A percentile compares a stretch with the other conserved stretches of the same genome.
Evolutionary conservation across 2,797 vertebrate species (phyloP).

Genomic region (Spizella passerina): DNA sequence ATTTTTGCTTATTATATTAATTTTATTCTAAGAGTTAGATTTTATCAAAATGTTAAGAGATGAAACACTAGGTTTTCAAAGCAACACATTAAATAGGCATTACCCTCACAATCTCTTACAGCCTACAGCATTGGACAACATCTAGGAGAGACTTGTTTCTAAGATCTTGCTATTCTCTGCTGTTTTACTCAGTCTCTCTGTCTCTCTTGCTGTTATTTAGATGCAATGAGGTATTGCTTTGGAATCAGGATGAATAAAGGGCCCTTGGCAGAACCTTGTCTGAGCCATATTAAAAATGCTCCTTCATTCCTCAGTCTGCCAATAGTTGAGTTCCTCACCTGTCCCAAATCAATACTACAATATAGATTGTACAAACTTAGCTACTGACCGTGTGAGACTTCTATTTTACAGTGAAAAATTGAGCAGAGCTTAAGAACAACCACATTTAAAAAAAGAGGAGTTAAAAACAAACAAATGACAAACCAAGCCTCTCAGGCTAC

Average conservation of each 20-base stretch:
- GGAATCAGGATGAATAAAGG: background rate
- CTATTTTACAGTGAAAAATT: background rate
- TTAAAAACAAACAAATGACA: background rate
- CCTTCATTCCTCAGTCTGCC: conserved; percentile 18
- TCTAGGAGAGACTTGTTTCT: background rate
- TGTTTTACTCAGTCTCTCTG: background rate
- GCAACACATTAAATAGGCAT: background rate
- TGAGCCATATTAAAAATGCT: conserved; percentile 24
- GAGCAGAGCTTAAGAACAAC: background rate
- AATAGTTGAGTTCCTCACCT: conserved; percentile 9
- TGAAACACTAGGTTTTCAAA: conserved; percentile 27
- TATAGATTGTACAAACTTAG: conserved; percentile 9
- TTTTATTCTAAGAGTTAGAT: background rate
- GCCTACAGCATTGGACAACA: background rate
- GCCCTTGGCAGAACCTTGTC: background rate
- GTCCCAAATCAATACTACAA: conserved; percentile 10
- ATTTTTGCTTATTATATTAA: background rate
- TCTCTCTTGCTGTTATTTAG: background rate
- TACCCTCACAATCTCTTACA: background rate
- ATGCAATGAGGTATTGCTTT: background rate
- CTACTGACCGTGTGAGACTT: background rate
- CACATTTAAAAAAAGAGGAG: background rate
- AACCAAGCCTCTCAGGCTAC: background rate
- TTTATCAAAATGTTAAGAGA: background rate
- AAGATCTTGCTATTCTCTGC: background rate